A percentile compares a stretch with the other conserved stretches of the same genome.
phyloP scores from a whole-genome alignment of 1,140 invertebrate species.

The Dolichoris vasculosae region DNA sequence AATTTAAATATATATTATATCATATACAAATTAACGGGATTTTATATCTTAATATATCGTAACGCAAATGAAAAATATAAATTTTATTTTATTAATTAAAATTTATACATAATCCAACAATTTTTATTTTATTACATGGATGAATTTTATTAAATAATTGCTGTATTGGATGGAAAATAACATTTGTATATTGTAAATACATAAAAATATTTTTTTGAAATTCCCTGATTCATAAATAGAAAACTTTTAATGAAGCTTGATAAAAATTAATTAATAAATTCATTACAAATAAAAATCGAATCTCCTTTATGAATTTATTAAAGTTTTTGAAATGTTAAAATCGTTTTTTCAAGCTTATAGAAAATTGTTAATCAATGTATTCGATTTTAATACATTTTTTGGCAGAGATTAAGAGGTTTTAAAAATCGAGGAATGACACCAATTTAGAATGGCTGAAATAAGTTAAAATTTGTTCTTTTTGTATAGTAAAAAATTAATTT shows the following conservation, averaged over 20 bases:
- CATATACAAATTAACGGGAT: neutral
- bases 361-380: neutral
- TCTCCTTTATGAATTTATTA: no score
- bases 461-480: no score
- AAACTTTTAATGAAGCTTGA: slow-evolving; percentile 8
- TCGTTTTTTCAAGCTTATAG: neutral
- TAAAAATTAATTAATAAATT: neutral
- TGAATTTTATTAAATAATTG: neutral
- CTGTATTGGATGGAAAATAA: neutral
- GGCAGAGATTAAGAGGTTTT: neutral
- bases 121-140: neutral
- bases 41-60: neutral
- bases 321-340: neutral
- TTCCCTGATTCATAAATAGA: neutral
- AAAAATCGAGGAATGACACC: no score
- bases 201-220: neutral
- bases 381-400: neutral
- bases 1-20: neutral
- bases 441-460: no score
- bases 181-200: slow-evolving; percentile 3
- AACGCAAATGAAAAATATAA: neutral
- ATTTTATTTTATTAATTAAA: neutral
- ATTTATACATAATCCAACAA: neutral
- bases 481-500: no score
- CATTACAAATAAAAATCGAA: neutral